phyloP scores from a whole-genome alignment of 2,888 invertebrate species.

The Hydrotaea cyrtoneurina region DNA sequence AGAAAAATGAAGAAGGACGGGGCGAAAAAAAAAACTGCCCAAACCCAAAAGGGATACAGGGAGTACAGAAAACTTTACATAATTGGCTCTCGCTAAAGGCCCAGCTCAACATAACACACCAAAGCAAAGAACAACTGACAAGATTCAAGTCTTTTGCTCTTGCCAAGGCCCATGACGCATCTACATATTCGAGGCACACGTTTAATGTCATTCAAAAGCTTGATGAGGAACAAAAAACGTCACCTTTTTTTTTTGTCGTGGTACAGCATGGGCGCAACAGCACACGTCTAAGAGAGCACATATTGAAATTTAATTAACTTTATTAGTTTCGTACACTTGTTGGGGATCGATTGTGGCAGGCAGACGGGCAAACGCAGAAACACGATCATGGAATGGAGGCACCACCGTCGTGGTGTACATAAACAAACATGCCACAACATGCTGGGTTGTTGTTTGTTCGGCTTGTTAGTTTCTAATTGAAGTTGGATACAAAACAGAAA shows the following conservation, averaged over 20 bases:
- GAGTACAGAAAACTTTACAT: conserved; percentile 37
- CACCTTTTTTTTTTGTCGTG: background rate
- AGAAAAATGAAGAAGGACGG: background rate
- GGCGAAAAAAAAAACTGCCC: background rate
- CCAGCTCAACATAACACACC: background rate
- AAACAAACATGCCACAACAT: conserved; percentile 19
- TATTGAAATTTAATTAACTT: conserved; percentile 59
- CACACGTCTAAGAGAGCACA: conserved; percentile 1
- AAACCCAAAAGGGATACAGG: background rate
- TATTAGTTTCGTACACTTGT: conserved; percentile 45
- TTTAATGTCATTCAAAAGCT: conserved; percentile 52
- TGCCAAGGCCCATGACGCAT: background rate
- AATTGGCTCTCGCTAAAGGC: conserved; percentile 54
- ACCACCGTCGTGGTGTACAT: too few relatives aligned
- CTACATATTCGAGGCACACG: conserved; percentile 53
- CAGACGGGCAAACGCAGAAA: conserved; percentile 13
- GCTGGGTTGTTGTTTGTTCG: background rate
- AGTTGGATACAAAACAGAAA: background rate
- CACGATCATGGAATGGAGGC: conserved; percentile 19
- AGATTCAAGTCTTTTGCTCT: conserved; percentile 13
- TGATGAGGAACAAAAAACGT: background rate
- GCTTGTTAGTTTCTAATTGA: conserved; percentile 37
- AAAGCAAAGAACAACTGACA: background rate
- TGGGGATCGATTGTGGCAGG: background rate
- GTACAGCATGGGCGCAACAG: background rate